Base-by-base conservation (phyloP, 2,113 vertebrate genomes). In the Morone chrysops region DNA sequence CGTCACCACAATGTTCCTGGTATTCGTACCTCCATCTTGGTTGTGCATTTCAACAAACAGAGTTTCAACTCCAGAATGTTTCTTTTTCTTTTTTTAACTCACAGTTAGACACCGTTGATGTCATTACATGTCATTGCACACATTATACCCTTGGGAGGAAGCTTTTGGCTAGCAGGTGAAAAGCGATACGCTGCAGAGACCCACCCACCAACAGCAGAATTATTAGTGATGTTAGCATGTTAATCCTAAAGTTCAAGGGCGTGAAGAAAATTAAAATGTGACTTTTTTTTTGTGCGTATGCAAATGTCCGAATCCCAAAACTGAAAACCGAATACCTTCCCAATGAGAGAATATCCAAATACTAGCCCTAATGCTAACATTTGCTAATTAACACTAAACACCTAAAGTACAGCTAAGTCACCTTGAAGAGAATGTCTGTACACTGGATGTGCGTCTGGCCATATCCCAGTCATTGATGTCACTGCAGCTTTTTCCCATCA, bases 401-500 rank as follows among this genome's bases (percentile, higher is more conserved):
- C 10, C 53, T 38, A 1, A 7, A 20, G 31, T n/a, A 22, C 8
- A 38, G 57, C 57, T 48, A 20, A 38, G 2, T 25, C 8, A 59
- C 16, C 25, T 74, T 72, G 5, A 18, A 59, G n/a, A 36, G 25
- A 50, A 14, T 20, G 57, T 16, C 18, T 40, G 1, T 16, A 16
- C 71, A n/a, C 12, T 57, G 7, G 22, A 45, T 41, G 51, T 11
- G 76, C 68, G 48, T 81, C 60, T 75, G 69, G 77, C 54, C 22
- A 51, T 7, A 20, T 56, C 41, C 45, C 25, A 70, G 17, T 60
- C 54, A 1, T 51, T 76, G 75, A 84, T 40, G 63, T 80, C 61
- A 72, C 40, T 20, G 68, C 88, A 83, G 69, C 72, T 85, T 83
- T 77, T 85, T 77, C 72, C 60, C 45, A 81, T 75, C 69, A 53